Conservation (phyloP, 2,797 vertebrate genomes). For the Gastrophryne carolinensis region DNA sequence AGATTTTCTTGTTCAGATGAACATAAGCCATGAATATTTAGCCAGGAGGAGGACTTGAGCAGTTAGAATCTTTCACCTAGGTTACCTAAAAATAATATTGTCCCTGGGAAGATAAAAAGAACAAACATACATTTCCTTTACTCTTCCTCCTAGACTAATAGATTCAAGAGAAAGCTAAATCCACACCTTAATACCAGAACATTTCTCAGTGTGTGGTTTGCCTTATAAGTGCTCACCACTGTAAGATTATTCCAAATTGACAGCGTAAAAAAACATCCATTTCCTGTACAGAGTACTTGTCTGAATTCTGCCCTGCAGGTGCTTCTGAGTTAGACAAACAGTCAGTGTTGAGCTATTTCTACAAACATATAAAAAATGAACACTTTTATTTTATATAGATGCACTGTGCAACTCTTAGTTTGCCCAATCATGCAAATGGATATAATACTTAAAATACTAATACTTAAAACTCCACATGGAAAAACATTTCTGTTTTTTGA, state of each 20-base stretch:
- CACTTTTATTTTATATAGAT: no score
- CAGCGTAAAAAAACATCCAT: conserved; percentile 48
- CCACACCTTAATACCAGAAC: conserved; percentile 41
- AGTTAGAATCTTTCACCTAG: not conserved
- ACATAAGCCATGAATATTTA: not conserved
- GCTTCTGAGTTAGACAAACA: conserved; percentile 22
- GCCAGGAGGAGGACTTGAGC: not conserved
- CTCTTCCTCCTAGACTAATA: conserved; percentile 33
- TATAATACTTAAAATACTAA: no score
- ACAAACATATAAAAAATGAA: no score
- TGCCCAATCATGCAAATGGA: no score
- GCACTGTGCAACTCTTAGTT: no score
- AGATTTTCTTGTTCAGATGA: not conserved
- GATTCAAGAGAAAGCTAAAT: not conserved
- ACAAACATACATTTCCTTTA: conserved; percentile 5
- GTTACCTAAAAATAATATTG: conserved; percentile 33
- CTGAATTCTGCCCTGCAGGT: conserved; percentile 35
- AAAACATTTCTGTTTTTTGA: no score
- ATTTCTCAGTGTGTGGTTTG: conserved; percentile 43
- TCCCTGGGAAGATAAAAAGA: conserved; percentile 9
- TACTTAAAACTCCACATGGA: no score
- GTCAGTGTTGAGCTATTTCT: conserved; percentile 19
- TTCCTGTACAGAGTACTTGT: conserved; percentile 19
- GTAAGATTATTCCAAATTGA: conserved; percentile 31
- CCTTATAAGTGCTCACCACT: conserved; percentile 23